A percentile compares a stretch with the other conserved stretches of the same genome.
Conservation (phyloP, 2,797 vertebrate species). For the Halcyon badia region DNA sequence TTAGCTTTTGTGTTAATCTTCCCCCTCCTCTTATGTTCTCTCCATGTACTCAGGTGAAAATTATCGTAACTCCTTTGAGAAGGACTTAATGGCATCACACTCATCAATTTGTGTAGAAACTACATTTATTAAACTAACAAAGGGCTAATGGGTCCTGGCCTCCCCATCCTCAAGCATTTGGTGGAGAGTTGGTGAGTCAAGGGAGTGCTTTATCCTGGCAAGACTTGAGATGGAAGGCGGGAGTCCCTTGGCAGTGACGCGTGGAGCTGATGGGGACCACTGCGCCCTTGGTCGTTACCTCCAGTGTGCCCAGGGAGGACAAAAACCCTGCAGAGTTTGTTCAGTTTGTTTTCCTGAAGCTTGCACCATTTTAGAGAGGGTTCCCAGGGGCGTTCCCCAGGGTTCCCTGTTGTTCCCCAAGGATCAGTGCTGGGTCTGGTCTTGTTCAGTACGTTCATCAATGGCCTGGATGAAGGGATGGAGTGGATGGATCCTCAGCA, state of each 20-base stretch:
- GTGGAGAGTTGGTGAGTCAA: neutral
- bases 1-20: neutral
- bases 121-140: neutral
- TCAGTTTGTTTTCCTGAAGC: no score
- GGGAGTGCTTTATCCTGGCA: fast-evolving
- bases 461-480: neutral
- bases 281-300: fast-evolving
- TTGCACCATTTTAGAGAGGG: neutral
- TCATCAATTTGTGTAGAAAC: neutral
- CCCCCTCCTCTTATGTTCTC: neutral
- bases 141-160: fast-evolving
- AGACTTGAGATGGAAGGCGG: fast-evolving
- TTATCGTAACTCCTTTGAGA: fast-evolving
- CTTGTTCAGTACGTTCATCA: neutral
- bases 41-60: fast-evolving
- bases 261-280: fast-evolving
- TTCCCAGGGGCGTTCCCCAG: neutral
- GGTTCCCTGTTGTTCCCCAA: no score
- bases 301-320: neutral
- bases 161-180: neutral
- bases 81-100: neutral
- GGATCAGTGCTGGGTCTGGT: neutral
- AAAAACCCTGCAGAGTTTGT: neutral
- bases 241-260: fast-evolving
- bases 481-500: neutral